Evolutionary conservation across 1,140 invertebrate genomes (phyloP), one percentile per base, ranked within the genome.

Genomic region (Ephestia elutella): DNA sequence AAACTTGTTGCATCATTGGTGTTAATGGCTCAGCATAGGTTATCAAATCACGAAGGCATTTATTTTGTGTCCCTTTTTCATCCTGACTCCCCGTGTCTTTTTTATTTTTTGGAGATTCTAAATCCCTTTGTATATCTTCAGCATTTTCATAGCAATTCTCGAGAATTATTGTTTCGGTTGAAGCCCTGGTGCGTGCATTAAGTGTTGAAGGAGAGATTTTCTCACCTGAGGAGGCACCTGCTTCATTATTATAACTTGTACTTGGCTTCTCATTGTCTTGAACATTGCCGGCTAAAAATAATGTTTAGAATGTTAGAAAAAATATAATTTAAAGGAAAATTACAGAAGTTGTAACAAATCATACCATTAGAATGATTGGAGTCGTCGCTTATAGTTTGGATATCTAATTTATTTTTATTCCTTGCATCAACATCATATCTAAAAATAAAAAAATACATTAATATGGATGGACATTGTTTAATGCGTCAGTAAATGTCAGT

Each of bases 121-220:
- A 62, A 35, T 72, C 81, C 60, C 59, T 79, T 65, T 63, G 64
- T 38, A 80, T 70, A 48, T 83, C 82, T 57, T 82, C 80, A 55
- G 68, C 73, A 55, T 68, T 75, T 63, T 83, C 68, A 65, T 81
- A 79, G 61, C 75, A 82, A 28, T 61, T 69, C 44, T 80, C 79
- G 57, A 83, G 59, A 35, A 86, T 67, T 55, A 82, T 55, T 63
- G 80, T 86, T 17, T 87, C 85, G 65, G 72, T 75, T 28, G 85
- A 86, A 60, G 73, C 73, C 74, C 80, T 83, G 62, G 65, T 63
- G 70, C 65, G 58, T 25, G 61, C 19, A 64, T 53, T 3, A 51
- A 69, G 62, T 60, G 78, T 68, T 67, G 75, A 72, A 73, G 56
- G 60, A 59, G 65, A 67, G 57, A 51, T 57, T 54, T 71, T 68